Evolutionary conservation across 2,113 vertebrate genomes (phyloP).

Genomic region (Cyrtonyx montezumae): DNA sequence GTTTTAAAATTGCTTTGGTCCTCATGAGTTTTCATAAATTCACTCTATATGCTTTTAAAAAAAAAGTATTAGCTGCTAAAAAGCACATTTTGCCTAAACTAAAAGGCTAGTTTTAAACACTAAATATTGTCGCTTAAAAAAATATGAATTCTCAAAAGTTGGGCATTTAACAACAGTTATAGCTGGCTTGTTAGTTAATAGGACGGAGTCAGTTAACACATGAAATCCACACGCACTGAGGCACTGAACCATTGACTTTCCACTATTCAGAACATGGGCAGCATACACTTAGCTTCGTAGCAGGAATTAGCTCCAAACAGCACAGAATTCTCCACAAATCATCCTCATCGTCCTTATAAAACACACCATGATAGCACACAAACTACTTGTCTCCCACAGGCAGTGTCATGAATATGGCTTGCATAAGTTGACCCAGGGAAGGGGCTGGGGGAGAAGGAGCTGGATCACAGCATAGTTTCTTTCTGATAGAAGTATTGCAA

Average conservation of each 20-base stretch:
- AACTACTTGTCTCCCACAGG: constrained; percentile 52
- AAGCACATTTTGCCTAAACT: constrained; percentile 77
- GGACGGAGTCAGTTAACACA: constrained; percentile 65
- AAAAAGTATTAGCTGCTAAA: constrained; percentile 75
- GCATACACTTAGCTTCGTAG: constrained; percentile 47
- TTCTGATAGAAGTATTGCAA: constrained; percentile 21
- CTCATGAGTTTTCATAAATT: constrained; percentile 81
- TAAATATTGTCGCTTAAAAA: constrained; percentile 75
- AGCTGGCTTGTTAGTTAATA: constrained; percentile 74
- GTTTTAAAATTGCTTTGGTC: constrained; percentile 86
- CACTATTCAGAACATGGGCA: constrained; percentile 48
- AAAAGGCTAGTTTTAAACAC: constrained; percentile 72
- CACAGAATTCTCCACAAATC: constrained; percentile 28
- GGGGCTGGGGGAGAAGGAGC: background rate
- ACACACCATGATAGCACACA: constrained; percentile 31
- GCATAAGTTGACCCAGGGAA: background rate
- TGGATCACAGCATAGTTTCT: constrained; percentile 19
- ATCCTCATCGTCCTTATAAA: constrained; percentile 35
- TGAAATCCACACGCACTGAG: constrained; percentile 52
- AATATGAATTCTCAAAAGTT: constrained; percentile 72
- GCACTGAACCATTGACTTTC: constrained; percentile 59
- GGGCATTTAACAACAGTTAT: constrained; percentile 65
- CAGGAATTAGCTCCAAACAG: constrained; percentile 46
- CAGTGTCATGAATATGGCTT: constrained; percentile 37
- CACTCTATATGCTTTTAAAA: constrained; percentile 72